Percentiles rank a stretch among this genome's conserved stretches.
phyloP scores from a whole-genome alignment of 2,113 vertebrate species.

The Butorides virescens region DNA sequence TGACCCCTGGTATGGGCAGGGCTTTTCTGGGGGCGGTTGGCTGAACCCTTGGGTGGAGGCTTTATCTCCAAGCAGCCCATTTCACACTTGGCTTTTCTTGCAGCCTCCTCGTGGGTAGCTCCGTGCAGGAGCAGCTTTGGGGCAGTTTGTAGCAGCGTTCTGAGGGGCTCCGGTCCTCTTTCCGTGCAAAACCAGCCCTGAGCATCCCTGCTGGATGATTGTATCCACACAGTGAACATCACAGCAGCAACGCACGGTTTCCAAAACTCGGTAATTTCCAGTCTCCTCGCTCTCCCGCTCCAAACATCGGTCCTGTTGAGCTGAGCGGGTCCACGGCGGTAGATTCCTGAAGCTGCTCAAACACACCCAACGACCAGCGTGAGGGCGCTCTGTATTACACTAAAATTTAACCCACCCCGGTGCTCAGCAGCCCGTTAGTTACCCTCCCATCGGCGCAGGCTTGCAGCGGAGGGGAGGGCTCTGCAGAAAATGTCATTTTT shows the following conservation, averaged over 20 bases:
- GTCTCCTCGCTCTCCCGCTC: not conserved
- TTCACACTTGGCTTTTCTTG: not conserved
- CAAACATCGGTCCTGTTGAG: not conserved
- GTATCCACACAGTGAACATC: not conserved
- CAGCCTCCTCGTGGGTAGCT: not conserved
- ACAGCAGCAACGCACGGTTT: not conserved
- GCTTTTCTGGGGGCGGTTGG: not conserved
- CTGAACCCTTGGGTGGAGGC: not conserved
- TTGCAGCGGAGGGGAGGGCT: not conserved
- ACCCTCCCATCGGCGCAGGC: not conserved
- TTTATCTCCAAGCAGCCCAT: not conserved
- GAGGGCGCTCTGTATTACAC: not conserved
- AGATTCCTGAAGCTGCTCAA: not conserved
- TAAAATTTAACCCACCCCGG: not conserved
- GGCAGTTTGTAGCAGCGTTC: not conserved
- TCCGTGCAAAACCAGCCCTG: not conserved
- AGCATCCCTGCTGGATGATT: not conserved
- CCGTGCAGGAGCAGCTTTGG: not conserved
- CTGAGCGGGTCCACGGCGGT: not conserved
- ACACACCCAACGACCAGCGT: not conserved
- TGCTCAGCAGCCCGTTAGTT: not conserved
- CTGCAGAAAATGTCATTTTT: not conserved
- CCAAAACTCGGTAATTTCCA: not conserved
- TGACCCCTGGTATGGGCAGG: not conserved
- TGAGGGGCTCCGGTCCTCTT: not conserved